Evolutionary conservation across 92 coral and sea anemone genomes (phyloP), one percentile per base, ranked within the genome.

Genomic region (Zoanthus gigantus): DNA sequence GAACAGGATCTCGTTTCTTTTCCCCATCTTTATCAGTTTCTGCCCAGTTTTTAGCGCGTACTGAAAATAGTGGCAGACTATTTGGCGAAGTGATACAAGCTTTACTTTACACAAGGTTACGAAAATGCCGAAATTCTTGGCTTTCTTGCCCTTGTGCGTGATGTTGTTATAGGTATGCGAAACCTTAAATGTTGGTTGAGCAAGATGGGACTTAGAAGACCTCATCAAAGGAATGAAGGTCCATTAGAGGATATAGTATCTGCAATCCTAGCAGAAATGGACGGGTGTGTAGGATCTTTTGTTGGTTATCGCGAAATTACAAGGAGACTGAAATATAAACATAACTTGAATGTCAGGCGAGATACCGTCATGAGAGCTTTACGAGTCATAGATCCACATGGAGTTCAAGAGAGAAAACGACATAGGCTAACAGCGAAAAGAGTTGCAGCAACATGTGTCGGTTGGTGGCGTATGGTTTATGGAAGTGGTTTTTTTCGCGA

Each of bases 381-480:
- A 84, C 15, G 88, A 44, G 91, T 75, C 17, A 84, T 91, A 32
- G 91, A 88, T 66, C 94, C 91, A 1, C 84, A 88, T 47, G 94
- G 89, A 18, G 90, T 88, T 6, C 53, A 16, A 0, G 65, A 44
- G 47, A 74, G 86, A 0, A 85, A 47, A 56, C 57, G 77, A 7
- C 77, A 83, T 56, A 76, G 82, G 58, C 61, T 84, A 18, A 65
- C 67, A 54, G 52, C 86, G 53, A 68, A 89, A 45, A 54, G 69
- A 34, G 82, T 77, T 54, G 68, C 67, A 56, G 65, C 82, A 53
- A 56, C 48, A 11, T 77, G 50, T 56, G 67, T 77, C n/a, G 10
- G 67, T 23, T 53, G 67, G 67, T 77, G 82, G 82, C 44, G 67
- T 52, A 77, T 77, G 82, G 82, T 77, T 30, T 53, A 77, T 31